Evolutionary conservation across 37 sponge, comb jelly and placozoan genomes (phyloP), one percentile per base, ranked within the genome.

Genomic region (Eunapius fragilis): DNA sequence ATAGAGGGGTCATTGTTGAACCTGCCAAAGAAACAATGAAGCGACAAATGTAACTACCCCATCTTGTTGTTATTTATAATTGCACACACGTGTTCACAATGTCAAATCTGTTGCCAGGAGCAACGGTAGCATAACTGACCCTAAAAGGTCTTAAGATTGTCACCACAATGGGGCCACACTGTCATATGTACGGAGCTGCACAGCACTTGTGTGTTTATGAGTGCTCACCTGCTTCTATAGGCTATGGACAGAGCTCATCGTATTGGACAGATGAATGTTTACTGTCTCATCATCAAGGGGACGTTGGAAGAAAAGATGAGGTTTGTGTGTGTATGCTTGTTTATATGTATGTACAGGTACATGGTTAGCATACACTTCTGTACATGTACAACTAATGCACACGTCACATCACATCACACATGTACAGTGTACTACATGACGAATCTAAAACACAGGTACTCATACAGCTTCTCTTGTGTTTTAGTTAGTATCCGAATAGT

Each of bases 211-310:
- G 41, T 41, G 41, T 41, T 41, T n/a, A 41, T 9, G 41, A 41
- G 6, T 9, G 22, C 80, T 26, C 9, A 3, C 67, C 67, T 50
- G 4, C n/a, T 33, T 73, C 75, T 25, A 17, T 69, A 98, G 94
- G 99, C 99, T 6, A 99, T 99, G 99, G 99, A 99, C 73, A 74
- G 99, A 80, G 96, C 97, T 75, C 99, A 99, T 76, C 84, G 99
- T 10, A 95, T 99, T 82, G 99, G 99, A 37, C 99, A 99, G 92
- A 99, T 97, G 88, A 95, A 93, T 75, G 99, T 99, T 11, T 99
- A 99, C 80, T 84, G 99, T 10, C 94, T 99, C 0, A 94, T 99
- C 68, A 97, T 96, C 31, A 90, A 81, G 50, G 96, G 95, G 9
- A 99, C 97, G 9, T 81, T 99, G 34, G 99, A 97, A 69, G 97